Conservation (phyloP, 2,888 invertebrate species). For the Monoplex corrugatus region DNA sequence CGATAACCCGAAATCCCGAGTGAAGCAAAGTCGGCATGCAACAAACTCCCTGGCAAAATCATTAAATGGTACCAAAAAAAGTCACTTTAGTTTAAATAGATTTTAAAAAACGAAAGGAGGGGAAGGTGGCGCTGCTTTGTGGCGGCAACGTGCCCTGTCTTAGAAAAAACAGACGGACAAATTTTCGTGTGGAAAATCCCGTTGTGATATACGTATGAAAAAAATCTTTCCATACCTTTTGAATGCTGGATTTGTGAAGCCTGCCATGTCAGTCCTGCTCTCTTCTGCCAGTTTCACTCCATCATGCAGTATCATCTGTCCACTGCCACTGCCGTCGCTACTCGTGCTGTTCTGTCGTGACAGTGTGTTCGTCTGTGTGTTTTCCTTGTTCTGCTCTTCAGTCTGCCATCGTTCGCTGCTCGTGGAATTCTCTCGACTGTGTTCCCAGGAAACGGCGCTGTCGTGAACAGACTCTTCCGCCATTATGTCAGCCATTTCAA, state of each 20-base stretch:
- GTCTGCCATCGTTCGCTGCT: constrained; percentile 42
- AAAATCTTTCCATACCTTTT: constrained; percentile 19
- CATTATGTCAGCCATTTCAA: constrained; percentile 18
- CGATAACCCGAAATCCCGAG: too few species aligned
- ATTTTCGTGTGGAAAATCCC: too few species aligned
- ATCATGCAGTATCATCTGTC: constrained; percentile 47
- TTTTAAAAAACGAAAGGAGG: too few species aligned
- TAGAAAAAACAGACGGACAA: too few species aligned
- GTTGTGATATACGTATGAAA: background rate
- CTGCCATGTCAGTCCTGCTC: constrained; percentile 49
- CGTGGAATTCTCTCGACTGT: constrained; percentile 49
- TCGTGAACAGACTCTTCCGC: background rate
- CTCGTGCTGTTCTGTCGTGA: background rate
- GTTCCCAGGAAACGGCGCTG: background rate
- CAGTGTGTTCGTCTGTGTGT: background rate
- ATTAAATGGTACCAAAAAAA: too few species aligned
- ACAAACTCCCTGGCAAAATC: too few species aligned
- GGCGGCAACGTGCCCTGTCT: too few species aligned
- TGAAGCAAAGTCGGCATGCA: too few species aligned
- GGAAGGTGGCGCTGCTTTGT: too few species aligned
- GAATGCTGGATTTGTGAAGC: background rate
- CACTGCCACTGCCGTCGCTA: constrained; percentile 37
- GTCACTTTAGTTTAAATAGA: too few species aligned
- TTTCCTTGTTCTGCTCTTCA: constrained; percentile 38
- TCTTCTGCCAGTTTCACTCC: constrained; percentile 46